Percentiles rank a stretch among this genome's conserved stretches.
These are phyloP conservation scores for Echinarachnius parma DNA, from an alignment of 53 echinoderm and acorn worm species.

Conservation along the genomic window DNA sequence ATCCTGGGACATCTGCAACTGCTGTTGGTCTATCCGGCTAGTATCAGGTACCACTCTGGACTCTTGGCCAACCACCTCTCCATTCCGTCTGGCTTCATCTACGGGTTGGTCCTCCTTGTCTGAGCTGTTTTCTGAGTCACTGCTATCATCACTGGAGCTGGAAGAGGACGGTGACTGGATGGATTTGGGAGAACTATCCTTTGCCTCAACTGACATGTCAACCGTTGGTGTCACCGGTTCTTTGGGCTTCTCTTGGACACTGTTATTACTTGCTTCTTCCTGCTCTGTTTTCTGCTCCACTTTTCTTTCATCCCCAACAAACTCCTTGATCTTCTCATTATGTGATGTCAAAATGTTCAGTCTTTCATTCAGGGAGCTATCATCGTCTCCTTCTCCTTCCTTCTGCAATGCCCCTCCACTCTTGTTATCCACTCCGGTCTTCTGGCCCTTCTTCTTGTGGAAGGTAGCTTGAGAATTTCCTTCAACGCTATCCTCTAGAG, in stretches of 20 bases:
- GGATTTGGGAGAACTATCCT: neutral
- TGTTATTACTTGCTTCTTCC: too few relatives aligned
- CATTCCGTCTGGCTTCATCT: slow-evolving; percentile 6
- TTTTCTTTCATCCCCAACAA: slow-evolving; percentile 18
- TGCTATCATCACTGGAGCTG: slow-evolving; percentile 4
- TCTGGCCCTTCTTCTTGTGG: slow-evolving; percentile 14
- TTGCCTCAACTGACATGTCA: neutral
- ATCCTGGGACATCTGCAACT: slow-evolving; percentile 6
- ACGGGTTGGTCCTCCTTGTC: neutral
- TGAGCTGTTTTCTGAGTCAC: slow-evolving; percentile 10
- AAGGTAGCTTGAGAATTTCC: too few relatives aligned
- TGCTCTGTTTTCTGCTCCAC: too few relatives aligned
- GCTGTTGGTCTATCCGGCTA: neutral
- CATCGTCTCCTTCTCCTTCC: slow-evolving; percentile 34
- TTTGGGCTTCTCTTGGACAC: too few relatives aligned
- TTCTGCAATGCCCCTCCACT: slow-evolving; percentile 7
- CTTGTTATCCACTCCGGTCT: neutral
- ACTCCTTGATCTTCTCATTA: slow-evolving; percentile 63
- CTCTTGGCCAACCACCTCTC: neutral
- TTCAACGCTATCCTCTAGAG: slow-evolving; percentile 3
- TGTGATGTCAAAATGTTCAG: slow-evolving; percentile 54
- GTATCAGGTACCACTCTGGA: neutral
- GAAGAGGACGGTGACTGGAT: slow-evolving; percentile 18
- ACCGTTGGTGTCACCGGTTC: neutral
- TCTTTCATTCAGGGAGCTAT: slow-evolving; percentile 38